Base-by-base conservation (phyloP, 2,797 vertebrate species). In the Denticeps clupeoides region DNA sequence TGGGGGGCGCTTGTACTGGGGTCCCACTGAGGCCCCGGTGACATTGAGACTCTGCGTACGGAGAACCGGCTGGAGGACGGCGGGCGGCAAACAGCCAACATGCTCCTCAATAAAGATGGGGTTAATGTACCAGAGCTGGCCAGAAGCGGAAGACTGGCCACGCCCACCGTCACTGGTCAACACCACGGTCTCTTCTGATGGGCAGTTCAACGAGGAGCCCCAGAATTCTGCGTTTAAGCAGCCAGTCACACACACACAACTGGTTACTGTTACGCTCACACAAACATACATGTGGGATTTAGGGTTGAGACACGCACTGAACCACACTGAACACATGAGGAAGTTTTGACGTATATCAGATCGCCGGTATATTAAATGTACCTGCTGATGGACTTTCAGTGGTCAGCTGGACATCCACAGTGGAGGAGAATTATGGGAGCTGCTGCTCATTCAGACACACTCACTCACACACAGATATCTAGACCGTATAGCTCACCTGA, bases 51-150 rank as follows among this genome's bases (percentile, higher is more conserved):
- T 60, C 33, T 69, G 71, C 63, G 69, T 80, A 58, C 63, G 56
- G 15, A 60, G 53, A 55, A 72, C 68, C 13, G 60, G 60, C 5
- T 13, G n/a, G 11, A 56, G 42, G 40, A 23, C 33, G 5, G 71
- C 32, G 16, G 60, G 22, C 7, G 65, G 53, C 45, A 59, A 58
- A 48, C 59, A 33, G 41, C 65, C 64, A 63, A 69, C 67, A 54
- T 56, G 81, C 68, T 88, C 87, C 65, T 90, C 88, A 58, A 92
- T 81, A 69, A 85, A 78, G 55, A 92, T 80, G 8, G 91, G 88
- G 65, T 89, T 91, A 57, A 98, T 78, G 15, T 92, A 89, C 84
- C 91, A 82, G 75, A 87, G 67, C 49, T 67, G 79, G 67, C 79
- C 76, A 57, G 63, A 81, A 71, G 80, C 82, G 37, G 67, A 26